Base-by-base conservation (phyloP, 1,140 invertebrate species). In the Anthonomus grandis region DNA sequence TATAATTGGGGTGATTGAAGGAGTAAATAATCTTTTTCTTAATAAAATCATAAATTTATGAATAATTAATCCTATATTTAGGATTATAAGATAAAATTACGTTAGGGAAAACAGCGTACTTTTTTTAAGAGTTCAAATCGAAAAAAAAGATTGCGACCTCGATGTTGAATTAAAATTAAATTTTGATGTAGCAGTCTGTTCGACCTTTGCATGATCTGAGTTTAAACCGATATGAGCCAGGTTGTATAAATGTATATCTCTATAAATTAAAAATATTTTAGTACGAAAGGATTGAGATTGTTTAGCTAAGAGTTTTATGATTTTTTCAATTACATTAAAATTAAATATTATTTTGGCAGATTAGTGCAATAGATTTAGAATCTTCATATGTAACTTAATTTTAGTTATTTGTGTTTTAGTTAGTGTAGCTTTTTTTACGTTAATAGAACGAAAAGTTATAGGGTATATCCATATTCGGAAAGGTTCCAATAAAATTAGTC, bases 191-290 rank as follows among this genome's bases (percentile, higher is more conserved):
- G 76, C 72, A 76, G 82, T 86, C 83, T 87, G 84, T 86, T 87
- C 84, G 82, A 85, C 81, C 78, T 78, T 86, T 83, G 86, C 84
- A 85, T 86, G 83, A 86, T 85, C 79, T 86, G 83, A 86, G 83
- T 86, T 84, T 77, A 84, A 75, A 84, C 79, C 81, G 82, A 81
- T 73, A 81, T 83, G 70, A 85, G 80, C 81, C 83, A 86, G 83
- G 81, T 86, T 79, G 81, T n/a, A n/a, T n/a, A n/a, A n/a, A 83
- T 82, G 86, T 86, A 79, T 86, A 85, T 84, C 79, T 81, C 77
- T 80, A 48, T 76, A 69, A 66, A 64, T 55, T 22, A 71, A 64
- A 62, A 68, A 74, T 75, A 75, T 75, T 78, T 78, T 83, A 81
- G 80, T 85, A 84, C 81, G 80, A 83, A 85, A 85, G 82, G 82